Evolutionary conservation across 2,797 vertebrate species (phyloP).

Genomic region (Sparidentex hasta): DNA sequence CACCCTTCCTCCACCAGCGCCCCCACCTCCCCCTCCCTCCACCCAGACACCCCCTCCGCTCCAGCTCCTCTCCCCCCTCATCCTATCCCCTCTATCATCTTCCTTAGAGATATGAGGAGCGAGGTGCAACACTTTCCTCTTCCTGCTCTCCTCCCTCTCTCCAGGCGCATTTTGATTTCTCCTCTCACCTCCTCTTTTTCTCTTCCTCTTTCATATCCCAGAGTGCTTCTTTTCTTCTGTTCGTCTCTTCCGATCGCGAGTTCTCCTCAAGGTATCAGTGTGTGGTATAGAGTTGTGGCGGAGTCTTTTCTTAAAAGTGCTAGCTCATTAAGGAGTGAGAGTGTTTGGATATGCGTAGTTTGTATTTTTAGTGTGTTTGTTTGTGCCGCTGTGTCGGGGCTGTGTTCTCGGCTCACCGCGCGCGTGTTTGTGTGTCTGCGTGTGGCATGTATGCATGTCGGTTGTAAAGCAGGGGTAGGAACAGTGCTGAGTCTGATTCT

Average conservation of each 20-base stretch:
- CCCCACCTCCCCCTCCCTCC: slow-evolving; percentile 44
- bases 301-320: slow-evolving; percentile 87
- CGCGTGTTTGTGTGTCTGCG: slow-evolving; percentile 58
- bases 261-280: slow-evolving; percentile 88
- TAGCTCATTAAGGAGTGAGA: slow-evolving; percentile 88
- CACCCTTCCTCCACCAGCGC: slow-evolving; percentile 64
- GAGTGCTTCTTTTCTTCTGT: slow-evolving; percentile 82
- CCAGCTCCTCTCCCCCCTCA: slow-evolving; percentile 46
- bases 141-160: slow-evolving; percentile 85
- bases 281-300: slow-evolving; percentile 81
- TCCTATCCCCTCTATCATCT: slow-evolving; percentile 82
- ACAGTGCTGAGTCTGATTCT: slow-evolving; percentile 85
- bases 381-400: slow-evolving; percentile 80
- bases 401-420: slow-evolving; percentile 82
- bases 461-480: slow-evolving; percentile 79
- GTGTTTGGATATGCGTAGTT: slow-evolving; percentile 90
- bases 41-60: slow-evolving; percentile 63
- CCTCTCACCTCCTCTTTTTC: slow-evolving; percentile 80
- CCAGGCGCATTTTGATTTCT: slow-evolving; percentile 85
- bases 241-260: slow-evolving; percentile 83
- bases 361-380: slow-evolving; percentile 91
- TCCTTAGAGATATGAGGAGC: slow-evolving; percentile 87
- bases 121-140: slow-evolving; percentile 85
- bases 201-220: slow-evolving; percentile 82
- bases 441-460: slow-evolving; percentile 66